Evolutionary conservation across 1,140 invertebrate species (phyloP), one percentile per base, ranked within the genome.

Genomic region (Ganaspis sp.): DNA sequence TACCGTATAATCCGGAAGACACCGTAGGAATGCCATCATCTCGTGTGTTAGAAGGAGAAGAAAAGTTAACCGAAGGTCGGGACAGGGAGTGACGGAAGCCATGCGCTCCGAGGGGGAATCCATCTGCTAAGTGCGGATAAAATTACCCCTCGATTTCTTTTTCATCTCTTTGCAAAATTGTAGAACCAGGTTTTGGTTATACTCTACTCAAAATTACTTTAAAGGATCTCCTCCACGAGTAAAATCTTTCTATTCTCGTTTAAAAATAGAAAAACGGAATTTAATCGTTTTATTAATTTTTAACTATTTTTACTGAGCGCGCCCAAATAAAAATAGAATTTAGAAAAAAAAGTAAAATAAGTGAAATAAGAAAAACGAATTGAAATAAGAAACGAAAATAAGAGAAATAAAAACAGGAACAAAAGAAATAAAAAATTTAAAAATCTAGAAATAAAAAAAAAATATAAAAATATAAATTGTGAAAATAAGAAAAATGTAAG

Each of bases 71-170:
- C n/a, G 42, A 45, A 45, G 42, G 42, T 45, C 42, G 42, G 42
- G n/a, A 45, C n/a, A 4, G 42, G 42, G 70, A 9, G 26, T 69
- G 53, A 54, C 73, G 76, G 82, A 84, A 83, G 80, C 82, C 80
- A 82, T 82, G 81, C 80, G 84, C 79, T 74, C 78, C 78, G 80
- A 78, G 75, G 78, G 82, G 84, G 81, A 86, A 86, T 86, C 83
- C 84, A 87, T 85, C 84, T 84, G 84, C 81, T 87, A 85, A 87
- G 84, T 86, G 83, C 81, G 82, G 83, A 87, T 88, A 84, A 86
- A 87, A 87, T 87, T 86, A 85, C 83, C 79, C 79, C 80, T 80
- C 71, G 40, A 77, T 58, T 34, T 71, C 76, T 74, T 75, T 58
- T 53, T 54, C 73, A 71, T 37, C 75, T 42, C 77, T 54, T 76